Conservation (phyloP, 2,888 invertebrate species). For the Athalia circularis region DNA sequence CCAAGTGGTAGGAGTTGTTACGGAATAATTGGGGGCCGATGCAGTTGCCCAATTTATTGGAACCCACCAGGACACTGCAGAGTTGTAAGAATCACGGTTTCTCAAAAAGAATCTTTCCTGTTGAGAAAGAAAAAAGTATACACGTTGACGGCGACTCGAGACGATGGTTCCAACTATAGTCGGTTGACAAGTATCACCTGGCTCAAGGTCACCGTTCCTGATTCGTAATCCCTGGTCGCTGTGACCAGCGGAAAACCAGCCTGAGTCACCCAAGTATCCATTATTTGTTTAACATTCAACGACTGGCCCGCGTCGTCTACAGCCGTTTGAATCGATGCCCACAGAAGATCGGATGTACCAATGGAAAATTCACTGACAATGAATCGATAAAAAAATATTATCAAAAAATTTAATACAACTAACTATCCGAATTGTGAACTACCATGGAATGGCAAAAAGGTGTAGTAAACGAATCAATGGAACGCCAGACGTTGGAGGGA, state of each 20-base stretch:
- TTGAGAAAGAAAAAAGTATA: no score
- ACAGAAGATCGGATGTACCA: constrained; percentile 71
- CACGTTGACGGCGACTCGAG: no score
- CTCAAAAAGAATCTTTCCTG: constrained; percentile 43
- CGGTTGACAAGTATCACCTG: constrained; percentile 7
- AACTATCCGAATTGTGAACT: no score
- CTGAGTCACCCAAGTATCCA: constrained; percentile 80
- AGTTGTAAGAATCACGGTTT: constrained; percentile 4
- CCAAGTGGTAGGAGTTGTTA: constrained; percentile 74
- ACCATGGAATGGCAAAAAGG: no score
- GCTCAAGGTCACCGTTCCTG: constrained; percentile 18
- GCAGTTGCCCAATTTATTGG: constrained; percentile 43
- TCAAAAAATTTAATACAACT: constrained; percentile 32
- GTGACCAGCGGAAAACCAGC: constrained; percentile 78
- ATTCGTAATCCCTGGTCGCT: constrained; percentile 74
- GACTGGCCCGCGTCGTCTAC: constrained; percentile 67
- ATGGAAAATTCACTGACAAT: constrained; percentile 72
- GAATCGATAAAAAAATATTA: constrained; percentile 26
- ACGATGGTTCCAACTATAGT: no score
- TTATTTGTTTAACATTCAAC: constrained; percentile 74
- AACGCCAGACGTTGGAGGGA: neutral
- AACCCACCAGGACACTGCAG: constrained; percentile 43
- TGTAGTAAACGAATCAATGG: neutral
- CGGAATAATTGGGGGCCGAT: constrained; percentile 30
- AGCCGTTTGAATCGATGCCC: constrained; percentile 65